A percentile compares a stretch with the other conserved stretches of the same genome.
Conservation (phyloP, 53 echinoderm and acorn worm species). For the Holothuria scabra region DNA sequence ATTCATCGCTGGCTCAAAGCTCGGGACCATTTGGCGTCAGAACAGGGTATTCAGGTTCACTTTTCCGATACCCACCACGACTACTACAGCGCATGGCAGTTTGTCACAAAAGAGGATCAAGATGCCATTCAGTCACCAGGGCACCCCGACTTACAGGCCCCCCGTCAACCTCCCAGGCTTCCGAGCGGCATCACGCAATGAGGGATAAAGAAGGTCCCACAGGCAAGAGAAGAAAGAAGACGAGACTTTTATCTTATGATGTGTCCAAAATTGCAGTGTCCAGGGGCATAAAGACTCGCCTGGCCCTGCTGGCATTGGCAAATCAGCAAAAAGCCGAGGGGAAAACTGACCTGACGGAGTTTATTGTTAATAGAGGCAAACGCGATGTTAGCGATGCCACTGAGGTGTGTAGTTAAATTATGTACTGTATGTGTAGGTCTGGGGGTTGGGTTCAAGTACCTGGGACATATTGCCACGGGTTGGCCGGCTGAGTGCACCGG, state of each 20-base stretch:
- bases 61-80: neutral
- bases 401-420: neutral
- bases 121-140: neutral
- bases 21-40: neutral
- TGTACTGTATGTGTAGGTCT: too few species aligned
- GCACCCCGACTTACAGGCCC: neutral
- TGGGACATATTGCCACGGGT: neutral
- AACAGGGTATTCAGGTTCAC: neutral
- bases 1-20: neutral
- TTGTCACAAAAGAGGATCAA: neutral
- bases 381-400: conserved; percentile 46
- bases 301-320: conserved; percentile 25
- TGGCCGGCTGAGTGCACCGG: neutral
- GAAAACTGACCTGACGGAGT: conserved; percentile 60
- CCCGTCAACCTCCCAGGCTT: neutral
- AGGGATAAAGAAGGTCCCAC: too few species aligned
- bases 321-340: conserved; percentile 51
- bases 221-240: too few species aligned
- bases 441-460: neutral
- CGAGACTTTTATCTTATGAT: neutral
- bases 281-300: neutral
- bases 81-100: conserved; percentile 6
- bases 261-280: conserved; percentile 21
- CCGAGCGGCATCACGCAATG: neutral
- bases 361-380: conserved; percentile 51